Base-by-base conservation (phyloP, 2,797 vertebrate genomes). In the Lagothrix lagotricha region DNA sequence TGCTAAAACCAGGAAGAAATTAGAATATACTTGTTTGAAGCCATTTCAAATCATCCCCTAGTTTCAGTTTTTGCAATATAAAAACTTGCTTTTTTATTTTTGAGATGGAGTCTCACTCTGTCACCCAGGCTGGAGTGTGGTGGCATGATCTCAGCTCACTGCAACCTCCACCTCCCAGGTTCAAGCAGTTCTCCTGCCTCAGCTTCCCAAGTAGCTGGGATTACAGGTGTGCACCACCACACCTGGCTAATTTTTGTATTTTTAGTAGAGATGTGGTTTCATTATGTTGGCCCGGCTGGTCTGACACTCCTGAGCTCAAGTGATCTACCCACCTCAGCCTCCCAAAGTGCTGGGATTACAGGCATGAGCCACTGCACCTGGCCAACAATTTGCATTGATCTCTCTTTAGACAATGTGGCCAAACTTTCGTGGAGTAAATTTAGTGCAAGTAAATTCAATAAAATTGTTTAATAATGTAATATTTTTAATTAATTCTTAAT, bases 401-500 rank as follows among this genome's bases (percentile, higher is more conserved):
- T 77, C 5, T 85, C 48, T 92, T 87, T 87, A 58, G 81, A 88
- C 5, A 33, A 85, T 81, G n/a, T 57, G 39, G 30, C 52, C 26
- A 81, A 46, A 50, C 13, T 93, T 86, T 50, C 80, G n/a, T 64
- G 30, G 46, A 50, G 14, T 72, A 93, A 83, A 89, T 83, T 48
- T 94, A 95, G 36, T 92, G 95, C 46, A 92, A 58, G 41, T 84
- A 70, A 33, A 52, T 91, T 67, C 61, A 77, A 52, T 83, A 44
- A 83, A 22, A 73, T 95, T 28, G 3, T 26, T 76, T 76, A 89
- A 92, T 61, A 30, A 48, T 73, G 79, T 54, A 80, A 36, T 93
- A 80, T 67, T 39, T 97, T 83, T 67, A 79, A 77, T 91, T 28
- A 46, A 17, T 52, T 89, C 52, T 79, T 72, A n/a, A 20, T 28